phyloP scores from a whole-genome alignment of 2,888 invertebrate species.

The Aricia artaxerxes region DNA sequence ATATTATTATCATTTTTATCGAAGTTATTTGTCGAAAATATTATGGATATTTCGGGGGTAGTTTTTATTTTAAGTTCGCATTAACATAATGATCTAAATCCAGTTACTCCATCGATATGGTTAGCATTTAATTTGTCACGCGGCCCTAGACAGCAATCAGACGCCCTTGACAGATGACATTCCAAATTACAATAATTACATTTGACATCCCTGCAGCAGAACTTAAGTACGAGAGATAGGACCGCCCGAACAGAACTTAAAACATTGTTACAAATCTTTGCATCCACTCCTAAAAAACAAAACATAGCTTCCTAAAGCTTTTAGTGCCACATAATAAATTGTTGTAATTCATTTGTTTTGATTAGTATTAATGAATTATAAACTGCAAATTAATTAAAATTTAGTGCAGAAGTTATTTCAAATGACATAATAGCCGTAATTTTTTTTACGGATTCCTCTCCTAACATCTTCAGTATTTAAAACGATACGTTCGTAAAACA shows the following conservation, averaged over 20 bases:
- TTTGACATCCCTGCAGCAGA: conserved; percentile 41
- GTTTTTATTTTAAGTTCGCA: background rate
- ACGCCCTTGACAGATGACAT: conserved; percentile 46
- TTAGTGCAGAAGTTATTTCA: background rate
- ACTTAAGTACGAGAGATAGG: conserved; percentile 29
- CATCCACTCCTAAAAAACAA: background rate
- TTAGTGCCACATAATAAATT: background rate
- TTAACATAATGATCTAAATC: conserved; percentile 7
- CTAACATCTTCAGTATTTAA: conserved; percentile 30
- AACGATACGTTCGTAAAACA: conserved; percentile 36
- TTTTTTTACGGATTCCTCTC: conserved; percentile 13
- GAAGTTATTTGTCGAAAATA: background rate
- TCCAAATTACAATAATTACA: conserved; percentile 47
- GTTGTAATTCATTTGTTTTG: background rate
- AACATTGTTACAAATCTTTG: background rate
- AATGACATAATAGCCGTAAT: conserved; percentile 10
- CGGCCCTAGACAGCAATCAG: conserved; percentile 39
- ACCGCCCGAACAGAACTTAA: background rate
- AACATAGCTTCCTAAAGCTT: background rate
- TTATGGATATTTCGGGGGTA: background rate
- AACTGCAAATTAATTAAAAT: conserved; percentile 14
- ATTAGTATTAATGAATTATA: conserved; percentile 3
- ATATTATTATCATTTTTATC: background rate
- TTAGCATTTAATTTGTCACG: conserved; percentile 33
- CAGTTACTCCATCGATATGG: conserved; percentile 29